These are phyloP conservation scores for Phortica magna DNA, from an alignment of 2,888 invertebrate genomes.

Conservation along the genomic window DNA sequence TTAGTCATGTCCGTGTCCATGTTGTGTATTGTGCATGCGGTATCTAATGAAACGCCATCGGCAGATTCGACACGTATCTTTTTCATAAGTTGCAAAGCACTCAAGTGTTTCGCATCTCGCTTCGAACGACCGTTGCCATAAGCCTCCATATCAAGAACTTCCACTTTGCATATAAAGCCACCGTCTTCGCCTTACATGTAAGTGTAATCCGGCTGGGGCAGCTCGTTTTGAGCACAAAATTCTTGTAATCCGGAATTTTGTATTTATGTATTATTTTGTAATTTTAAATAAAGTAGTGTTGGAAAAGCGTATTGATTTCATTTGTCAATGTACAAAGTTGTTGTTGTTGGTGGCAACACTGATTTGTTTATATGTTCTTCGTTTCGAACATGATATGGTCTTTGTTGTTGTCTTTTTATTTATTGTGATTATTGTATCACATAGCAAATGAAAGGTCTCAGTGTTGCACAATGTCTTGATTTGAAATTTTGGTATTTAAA, in stretches of 20 bases:
- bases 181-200: conserved; percentile 66
- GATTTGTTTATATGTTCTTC: not conserved
- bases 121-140: conserved; percentile 79
- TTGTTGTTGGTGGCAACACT: not conserved
- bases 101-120: conserved; percentile 77
- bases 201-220: conserved; percentile 63
- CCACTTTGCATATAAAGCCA: conserved; percentile 69
- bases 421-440: not conserved
- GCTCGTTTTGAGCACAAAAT: conserved; percentile 70
- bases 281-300: not conserved
- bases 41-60: conserved; percentile 9
- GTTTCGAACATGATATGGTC: not conserved
- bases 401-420: not conserved
- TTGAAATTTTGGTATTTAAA: not conserved
- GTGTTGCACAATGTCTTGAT: not conserved
- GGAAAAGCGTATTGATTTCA: not conserved
- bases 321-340: not conserved
- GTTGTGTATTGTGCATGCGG: conserved; percentile 45
- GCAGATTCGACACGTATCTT: conserved; percentile 71
- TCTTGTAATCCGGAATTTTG: conserved; percentile 68
- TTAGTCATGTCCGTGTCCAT: conserved; percentile 51
- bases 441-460: not conserved
- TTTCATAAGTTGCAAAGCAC: conserved; percentile 75
- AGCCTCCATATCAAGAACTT: conserved; percentile 74
- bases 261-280: no score